Conservation (phyloP, 2,888 invertebrate species). For the Rotaria macrura region DNA sequence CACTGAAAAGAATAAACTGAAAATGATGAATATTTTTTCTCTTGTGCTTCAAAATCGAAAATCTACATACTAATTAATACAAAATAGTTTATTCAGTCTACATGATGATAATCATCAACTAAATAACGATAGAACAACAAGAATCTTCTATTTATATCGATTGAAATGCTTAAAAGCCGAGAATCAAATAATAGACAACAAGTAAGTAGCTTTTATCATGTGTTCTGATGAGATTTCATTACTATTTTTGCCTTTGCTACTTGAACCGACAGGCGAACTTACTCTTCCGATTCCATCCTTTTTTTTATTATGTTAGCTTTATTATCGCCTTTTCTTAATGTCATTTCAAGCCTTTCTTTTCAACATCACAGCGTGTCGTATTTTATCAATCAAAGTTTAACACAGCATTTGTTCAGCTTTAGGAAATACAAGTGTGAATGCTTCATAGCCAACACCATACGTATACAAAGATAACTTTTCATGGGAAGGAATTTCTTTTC, state of each 20-base stretch:
- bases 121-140: not conserved
- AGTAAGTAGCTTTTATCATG: not conserved
- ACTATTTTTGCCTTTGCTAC: not conserved
- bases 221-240: too few species aligned
- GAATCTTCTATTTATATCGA: too few species aligned
- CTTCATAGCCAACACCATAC: not conserved
- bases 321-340: not conserved
- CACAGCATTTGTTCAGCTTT: not conserved
- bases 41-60: too few species aligned
- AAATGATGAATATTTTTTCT: too few species aligned
- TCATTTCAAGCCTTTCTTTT: not conserved
- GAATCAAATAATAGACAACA: not conserved
- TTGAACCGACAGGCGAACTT: not conserved
- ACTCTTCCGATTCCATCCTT: not conserved
- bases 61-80: too few species aligned
- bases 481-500: conserved; percentile 4
- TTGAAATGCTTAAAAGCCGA: not conserved
- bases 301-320: not conserved
- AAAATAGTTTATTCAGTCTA: too few species aligned
- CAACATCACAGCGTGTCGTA: not conserved
- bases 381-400: not conserved
- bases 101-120: not conserved
- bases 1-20: not conserved
- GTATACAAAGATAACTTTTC: not conserved
- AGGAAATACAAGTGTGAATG: not conserved